These are phyloP conservation scores for Colius striatus DNA, from an alignment of 2,113 vertebrate species.

Conservation along the genomic window DNA sequence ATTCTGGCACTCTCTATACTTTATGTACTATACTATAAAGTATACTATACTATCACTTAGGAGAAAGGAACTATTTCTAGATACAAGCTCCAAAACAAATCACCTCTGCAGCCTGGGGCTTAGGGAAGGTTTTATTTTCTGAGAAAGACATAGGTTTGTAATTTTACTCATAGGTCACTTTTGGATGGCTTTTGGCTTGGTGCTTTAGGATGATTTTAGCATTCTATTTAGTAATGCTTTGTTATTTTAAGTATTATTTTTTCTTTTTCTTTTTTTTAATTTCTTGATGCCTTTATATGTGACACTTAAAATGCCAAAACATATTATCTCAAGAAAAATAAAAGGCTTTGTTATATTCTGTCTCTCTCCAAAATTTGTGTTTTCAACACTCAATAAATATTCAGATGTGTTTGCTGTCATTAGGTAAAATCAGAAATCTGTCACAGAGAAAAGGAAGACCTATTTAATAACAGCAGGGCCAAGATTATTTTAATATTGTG, in stretches of 20 bases:
- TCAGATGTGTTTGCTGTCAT: slow-evolving; percentile 40
- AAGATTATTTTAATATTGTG: not conserved
- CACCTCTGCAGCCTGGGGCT: not conserved
- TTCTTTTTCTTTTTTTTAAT: not conserved
- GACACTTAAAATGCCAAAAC: not conserved
- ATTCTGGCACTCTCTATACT: not conserved
- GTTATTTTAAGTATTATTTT: slow-evolving; percentile 1
- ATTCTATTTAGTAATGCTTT: slow-evolving; percentile 22
- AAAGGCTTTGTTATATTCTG: slow-evolving; percentile 26
- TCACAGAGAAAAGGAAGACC: not conserved
- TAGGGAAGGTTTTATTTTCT: not conserved
- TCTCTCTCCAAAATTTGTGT: not conserved
- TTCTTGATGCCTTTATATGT: slow-evolving; percentile 22
- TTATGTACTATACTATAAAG: too few relatives aligned
- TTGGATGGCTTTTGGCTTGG: slow-evolving; percentile 4
- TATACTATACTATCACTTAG: not conserved
- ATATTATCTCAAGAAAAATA: not conserved
- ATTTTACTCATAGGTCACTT: slow-evolving; percentile 15
- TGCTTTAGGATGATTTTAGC: slow-evolving; percentile 20
- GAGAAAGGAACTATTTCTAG: not conserved
- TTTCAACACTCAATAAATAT: slow-evolving; percentile 45
- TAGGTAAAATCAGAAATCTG: slow-evolving; percentile 19
- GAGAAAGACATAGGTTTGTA: not conserved
- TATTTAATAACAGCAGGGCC: not conserved
- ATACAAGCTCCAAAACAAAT: not conserved